Evolutionary conservation across 2,113 vertebrate species (phyloP), one percentile per base, ranked within the genome.

Genomic region (Podarcis raffonei): DNA sequence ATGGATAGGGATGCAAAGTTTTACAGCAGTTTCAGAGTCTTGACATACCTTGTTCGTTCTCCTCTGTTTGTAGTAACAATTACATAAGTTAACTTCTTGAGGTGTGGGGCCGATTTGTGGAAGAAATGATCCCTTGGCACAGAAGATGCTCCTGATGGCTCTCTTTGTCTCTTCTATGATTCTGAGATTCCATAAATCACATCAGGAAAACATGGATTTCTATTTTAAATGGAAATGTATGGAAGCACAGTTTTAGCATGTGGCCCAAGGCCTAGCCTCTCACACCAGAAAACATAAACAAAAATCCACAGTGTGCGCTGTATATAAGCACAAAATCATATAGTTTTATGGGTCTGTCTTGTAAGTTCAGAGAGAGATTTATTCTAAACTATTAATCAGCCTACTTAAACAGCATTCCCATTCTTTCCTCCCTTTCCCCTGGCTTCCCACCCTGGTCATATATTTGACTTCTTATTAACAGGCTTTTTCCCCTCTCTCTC

Each of bases 401-500:
- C 39, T 66, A 32, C 25, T 59, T 35, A n/a, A 78, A 77, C 8
- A 57, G 16, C 15, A 62, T 76, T 88, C 57, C 39, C 81, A 30
- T 93, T 94, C 83, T 32, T 86, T 5, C 2, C 35, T 27, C 5
- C 81, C 87, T 6, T 5, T 25, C n/a, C 11, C 65, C 75, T 42
- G 30, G n/a, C 30, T 77, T 89, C n/a, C 87, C 81, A 84, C 48
- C 62, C 81, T 66, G 48, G 89, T 32, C 86, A 0, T 0, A 3
- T 0, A 37, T 69, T 84, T 32, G 79, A 66, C 53, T 48, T 42
- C 83, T 77, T 42, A 12, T 72, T 84, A 84, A 30, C 66, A 27
- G 96, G 9, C 0, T 0, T 86, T 48, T 92, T 81, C 95, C 6
- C 6, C 5, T 3, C 93, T 86, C 93, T 95, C 92, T 95, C 62